A percentile compares a stretch with the other conserved stretches of the same genome.
Evolutionary conservation across 2,113 vertebrate species (phyloP).

Genomic region (Centropus bengalensis): DNA sequence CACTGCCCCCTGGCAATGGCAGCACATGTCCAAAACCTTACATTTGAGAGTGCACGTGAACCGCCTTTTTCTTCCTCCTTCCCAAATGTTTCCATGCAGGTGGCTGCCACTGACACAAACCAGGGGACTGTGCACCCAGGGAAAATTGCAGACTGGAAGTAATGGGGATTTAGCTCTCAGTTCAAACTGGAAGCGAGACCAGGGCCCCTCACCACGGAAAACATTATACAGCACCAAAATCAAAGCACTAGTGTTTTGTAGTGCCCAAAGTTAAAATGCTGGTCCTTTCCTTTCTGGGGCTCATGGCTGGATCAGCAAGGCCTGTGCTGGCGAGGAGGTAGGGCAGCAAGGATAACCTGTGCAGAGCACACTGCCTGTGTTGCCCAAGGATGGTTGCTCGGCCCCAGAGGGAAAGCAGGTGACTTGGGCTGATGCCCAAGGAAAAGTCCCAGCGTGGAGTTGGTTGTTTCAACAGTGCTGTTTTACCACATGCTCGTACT

Average conservation of each 20-base stretch:
- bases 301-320: fast-evolving
- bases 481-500: not conserved
- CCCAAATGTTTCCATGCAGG: not conserved
- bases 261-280: not conserved
- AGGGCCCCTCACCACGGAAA: not conserved
- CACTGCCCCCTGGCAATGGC: fast-evolving
- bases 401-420: not conserved
- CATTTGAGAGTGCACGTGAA: not conserved
- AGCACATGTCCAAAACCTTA: not conserved
- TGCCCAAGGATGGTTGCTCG: not conserved
- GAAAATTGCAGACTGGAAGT: not conserved
- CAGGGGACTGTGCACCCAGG: fast-evolving
- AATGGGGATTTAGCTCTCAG: not conserved
- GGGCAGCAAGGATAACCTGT: not conserved
- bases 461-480: not conserved
- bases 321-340: not conserved
- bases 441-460: not conserved
- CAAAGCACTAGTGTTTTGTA: not conserved
- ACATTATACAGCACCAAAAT: not conserved
- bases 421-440: not conserved
- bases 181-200: not conserved
- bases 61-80: not conserved
- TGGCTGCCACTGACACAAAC: not conserved
- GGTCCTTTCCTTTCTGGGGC: not conserved
- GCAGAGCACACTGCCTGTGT: not conserved